Base-by-base conservation (phyloP, 2,797 vertebrate genomes). In the Crotalus adamanteus region DNA sequence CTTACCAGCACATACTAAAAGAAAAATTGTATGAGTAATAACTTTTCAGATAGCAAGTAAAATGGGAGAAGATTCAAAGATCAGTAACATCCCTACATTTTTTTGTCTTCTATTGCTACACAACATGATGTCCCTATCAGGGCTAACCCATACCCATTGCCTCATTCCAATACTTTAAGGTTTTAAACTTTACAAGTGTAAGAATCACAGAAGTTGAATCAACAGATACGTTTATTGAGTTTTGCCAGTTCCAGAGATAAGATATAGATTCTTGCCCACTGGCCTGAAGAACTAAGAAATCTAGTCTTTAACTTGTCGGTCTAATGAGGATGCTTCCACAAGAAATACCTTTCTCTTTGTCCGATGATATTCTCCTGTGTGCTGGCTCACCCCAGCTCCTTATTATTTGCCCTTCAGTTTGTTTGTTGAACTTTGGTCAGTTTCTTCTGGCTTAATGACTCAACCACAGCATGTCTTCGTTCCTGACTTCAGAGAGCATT, bases 371-470 rank as follows among this genome's bases (percentile, higher is more conserved):
- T 91, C 55, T 86, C 95, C 86, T 96, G 95, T 95, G 93, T 95
- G 93, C 94, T 95, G 93, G 65, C 92, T 86, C 94, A 93, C 95
- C 94, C 96, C 93, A 92, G n/a, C 89, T 94, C 94, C 96, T 96
- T 97, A 97, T 96, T 95, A 88, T 87, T 92, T 86, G 78, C 63
- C 95, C 94, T 96, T 92, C 94, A 94, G 90, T 90, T 95, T 96
- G 95, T 96, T 96, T 96, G 94, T 94, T 96, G 96, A 97, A 96
- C 95, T 95, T 91, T 92, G 73, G 96, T 96, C 94, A 96, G 96
- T 96, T 97, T 97, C 96, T 95, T 96, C 95, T 96, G 95, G 95
- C 95, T 96, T 96, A 96, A 96, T 96, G 96, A 94, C 94, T 95
- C 94, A 90, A 96, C 88, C n/a, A 92, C 90, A 0, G 0, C 89